phyloP scores from a whole-genome alignment of 2,797 vertebrate species.

The Xenentodon cancila region DNA sequence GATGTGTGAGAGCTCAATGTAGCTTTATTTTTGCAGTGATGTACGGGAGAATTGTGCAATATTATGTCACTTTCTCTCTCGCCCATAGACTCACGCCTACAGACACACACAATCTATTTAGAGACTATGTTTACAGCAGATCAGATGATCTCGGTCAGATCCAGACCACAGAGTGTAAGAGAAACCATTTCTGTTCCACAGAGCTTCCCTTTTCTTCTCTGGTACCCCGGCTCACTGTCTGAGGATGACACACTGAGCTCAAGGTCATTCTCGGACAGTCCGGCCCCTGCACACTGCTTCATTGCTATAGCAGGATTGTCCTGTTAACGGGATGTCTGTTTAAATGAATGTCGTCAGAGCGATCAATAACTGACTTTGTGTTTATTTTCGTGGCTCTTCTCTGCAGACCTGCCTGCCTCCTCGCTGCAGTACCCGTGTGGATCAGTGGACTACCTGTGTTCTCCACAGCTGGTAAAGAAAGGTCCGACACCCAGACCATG shows the following conservation, averaged over 20 bases:
- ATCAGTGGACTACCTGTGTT: conserved; percentile 77
- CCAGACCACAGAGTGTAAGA: conserved; percentile 23
- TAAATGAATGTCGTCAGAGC: conserved; percentile 11
- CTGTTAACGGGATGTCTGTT: not conserved
- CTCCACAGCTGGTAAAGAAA: conserved; percentile 74
- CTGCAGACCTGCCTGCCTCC: conserved; percentile 79
- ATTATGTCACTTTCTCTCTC: too few relatives aligned
- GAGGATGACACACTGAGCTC: conserved; percentile 25
- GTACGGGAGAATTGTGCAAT: too few relatives aligned
- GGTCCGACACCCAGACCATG: conserved; percentile 75
- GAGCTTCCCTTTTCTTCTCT: conserved; percentile 24
- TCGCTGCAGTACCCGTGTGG: conserved; percentile 80
- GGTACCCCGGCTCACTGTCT: conserved; percentile 26
- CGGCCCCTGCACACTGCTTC: conserved; percentile 8
- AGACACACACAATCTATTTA: conserved; percentile 17
- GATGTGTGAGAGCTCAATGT: too few relatives aligned
- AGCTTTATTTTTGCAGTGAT: too few relatives aligned
- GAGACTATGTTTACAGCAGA: conserved; percentile 29
- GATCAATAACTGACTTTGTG: conserved; percentile 30
- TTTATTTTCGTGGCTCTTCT: conserved; percentile 6
- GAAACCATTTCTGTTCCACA: conserved; percentile 2
- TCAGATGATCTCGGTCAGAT: conserved; percentile 41
- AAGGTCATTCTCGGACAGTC: conserved; percentile 58
- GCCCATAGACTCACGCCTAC: too few relatives aligned
- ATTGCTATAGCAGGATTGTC: conserved; percentile 20